Evolutionary conservation across 2,888 invertebrate genomes (phyloP).

Genomic region (Homarus gammarus): DNA sequence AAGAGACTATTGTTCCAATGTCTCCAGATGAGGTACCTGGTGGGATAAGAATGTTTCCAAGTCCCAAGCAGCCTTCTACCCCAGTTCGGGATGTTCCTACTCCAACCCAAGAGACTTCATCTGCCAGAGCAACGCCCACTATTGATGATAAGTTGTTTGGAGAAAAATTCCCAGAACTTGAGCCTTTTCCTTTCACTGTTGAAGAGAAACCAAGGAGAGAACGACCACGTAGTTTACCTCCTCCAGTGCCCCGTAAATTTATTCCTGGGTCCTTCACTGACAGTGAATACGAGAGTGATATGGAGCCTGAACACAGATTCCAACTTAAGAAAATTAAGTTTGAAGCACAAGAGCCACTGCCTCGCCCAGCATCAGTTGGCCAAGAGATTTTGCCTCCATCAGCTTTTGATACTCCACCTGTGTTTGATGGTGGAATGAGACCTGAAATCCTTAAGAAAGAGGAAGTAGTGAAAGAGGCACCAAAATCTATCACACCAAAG

Average conservation of each 20-base stretch:
- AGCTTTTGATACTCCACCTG: conserved; percentile 69
- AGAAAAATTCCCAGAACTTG: conserved; percentile 73
- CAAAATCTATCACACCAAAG: conserved; percentile 59
- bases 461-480: conserved; percentile 36
- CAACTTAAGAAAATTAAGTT: conserved; percentile 70
- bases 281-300: conserved; percentile 74
- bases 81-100: conserved; percentile 58
- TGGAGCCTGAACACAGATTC: conserved; percentile 56
- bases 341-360: conserved; percentile 37
- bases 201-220: conserved; percentile 64
- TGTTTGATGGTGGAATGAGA: conserved; percentile 70
- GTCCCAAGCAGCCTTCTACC: conserved; percentile 72
- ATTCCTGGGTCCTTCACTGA: conserved; percentile 72
- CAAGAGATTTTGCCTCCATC: conserved; percentile 66
- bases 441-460: conserved; percentile 65
- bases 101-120: conserved; percentile 43
- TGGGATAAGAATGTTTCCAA: conserved; percentile 75
- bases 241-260: conserved; percentile 73
- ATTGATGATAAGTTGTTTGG: conserved; percentile 28
- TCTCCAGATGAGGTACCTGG: conserved; percentile 75
- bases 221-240: conserved; percentile 62
- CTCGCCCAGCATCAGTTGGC: conserved; percentile 45
- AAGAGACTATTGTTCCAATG: conserved; percentile 73
- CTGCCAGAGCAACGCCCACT: too few species aligned
- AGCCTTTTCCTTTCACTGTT: conserved; percentile 74